A percentile compares a stretch with the other conserved stretches of the same genome.
Evolutionary conservation across 2,113 vertebrate species (phyloP).

Genomic region (Ameiurus melas): DNA sequence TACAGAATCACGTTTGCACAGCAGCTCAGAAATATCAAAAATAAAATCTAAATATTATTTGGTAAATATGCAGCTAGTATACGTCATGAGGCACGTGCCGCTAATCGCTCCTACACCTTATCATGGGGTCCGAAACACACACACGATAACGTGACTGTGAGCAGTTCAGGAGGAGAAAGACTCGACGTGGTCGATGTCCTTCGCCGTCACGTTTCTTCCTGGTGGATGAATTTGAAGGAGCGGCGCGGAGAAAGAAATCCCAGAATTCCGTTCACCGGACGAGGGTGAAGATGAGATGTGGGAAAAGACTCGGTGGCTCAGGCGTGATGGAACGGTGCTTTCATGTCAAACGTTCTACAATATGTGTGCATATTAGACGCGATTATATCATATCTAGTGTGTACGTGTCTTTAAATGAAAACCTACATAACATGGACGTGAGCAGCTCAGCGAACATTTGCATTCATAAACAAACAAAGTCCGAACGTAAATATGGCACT

Average conservation of each 20-base stretch:
- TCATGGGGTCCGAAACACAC: background rate
- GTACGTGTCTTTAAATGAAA: background rate
- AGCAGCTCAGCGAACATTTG: constrained; percentile 10
- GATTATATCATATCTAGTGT: background rate
- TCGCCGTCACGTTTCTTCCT: background rate
- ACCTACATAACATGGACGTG: background rate
- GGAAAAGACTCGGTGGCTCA: background rate
- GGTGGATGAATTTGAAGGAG: background rate
- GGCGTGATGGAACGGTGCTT: background rate
- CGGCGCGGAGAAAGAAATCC: background rate
- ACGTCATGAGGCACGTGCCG: background rate
- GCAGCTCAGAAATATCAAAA: constrained; percentile 5
- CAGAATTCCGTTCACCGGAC: background rate
- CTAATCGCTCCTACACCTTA: background rate
- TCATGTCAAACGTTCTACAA: background rate
- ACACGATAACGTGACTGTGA: background rate
- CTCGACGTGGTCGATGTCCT: background rate
- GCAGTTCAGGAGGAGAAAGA: background rate
- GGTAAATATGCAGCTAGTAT: background rate
- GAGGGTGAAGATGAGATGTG: background rate
- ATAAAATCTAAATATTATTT: constrained; percentile 12
- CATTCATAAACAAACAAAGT: background rate
- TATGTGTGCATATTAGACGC: background rate
- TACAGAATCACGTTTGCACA: background rate
- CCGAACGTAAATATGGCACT: background rate